Evolutionary conservation across 2,113 vertebrate genomes (phyloP).

Genomic region (Coracopsis vasa): DNA sequence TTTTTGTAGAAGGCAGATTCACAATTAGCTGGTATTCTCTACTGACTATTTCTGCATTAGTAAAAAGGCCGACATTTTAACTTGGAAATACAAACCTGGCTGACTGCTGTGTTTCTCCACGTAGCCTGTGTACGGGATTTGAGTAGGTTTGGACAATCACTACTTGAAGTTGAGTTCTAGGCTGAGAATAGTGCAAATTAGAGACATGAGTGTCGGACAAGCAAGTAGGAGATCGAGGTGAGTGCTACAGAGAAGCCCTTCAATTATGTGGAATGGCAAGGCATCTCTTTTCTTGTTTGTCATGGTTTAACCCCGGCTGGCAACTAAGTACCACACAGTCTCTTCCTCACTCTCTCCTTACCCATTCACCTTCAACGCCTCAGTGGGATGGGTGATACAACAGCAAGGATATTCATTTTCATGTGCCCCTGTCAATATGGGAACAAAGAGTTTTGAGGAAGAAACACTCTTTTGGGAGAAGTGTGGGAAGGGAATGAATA

Average conservation of each 20-base stretch:
- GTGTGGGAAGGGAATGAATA: background rate
- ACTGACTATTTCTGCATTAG: background rate
- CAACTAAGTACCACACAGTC: background rate
- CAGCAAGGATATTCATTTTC: background rate
- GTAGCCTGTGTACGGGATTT: background rate
- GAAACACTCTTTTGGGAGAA: background rate
- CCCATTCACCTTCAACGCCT: background rate
- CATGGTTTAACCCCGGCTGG: background rate
- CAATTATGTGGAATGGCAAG: background rate
- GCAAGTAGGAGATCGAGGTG: background rate
- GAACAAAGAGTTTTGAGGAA: background rate
- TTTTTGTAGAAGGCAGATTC: background rate
- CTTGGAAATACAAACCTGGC: background rate
- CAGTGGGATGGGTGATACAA: background rate
- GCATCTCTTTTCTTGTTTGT: background rate
- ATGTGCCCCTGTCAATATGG: accelerated
- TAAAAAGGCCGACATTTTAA: background rate
- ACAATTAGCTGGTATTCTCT: background rate
- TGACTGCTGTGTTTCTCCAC: background rate
- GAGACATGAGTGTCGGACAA: background rate
- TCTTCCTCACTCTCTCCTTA: background rate
- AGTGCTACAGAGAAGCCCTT: background rate
- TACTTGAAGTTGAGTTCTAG: background rate
- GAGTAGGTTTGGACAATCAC: background rate
- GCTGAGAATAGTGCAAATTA: background rate